These are phyloP conservation scores for Peribatodes rhomboidaria DNA, from an alignment of 2,888 invertebrate species.

Conservation along the genomic window DNA sequence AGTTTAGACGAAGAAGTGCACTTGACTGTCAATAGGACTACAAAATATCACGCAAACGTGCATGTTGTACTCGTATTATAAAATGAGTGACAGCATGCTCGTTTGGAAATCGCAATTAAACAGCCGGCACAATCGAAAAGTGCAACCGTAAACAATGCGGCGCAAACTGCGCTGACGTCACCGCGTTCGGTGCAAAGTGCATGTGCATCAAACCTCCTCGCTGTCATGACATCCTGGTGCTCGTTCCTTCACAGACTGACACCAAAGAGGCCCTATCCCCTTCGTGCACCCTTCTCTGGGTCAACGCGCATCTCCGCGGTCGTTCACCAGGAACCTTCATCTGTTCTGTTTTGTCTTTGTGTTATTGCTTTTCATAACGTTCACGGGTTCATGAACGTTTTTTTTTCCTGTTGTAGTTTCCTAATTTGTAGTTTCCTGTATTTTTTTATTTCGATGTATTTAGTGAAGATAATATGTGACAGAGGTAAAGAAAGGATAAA, in stretches of 20 bases:
- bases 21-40: neutral
- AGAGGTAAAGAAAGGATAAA: neutral
- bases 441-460: neutral
- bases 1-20: no score
- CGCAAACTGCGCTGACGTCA: conserved; percentile 77
- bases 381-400: neutral
- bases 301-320: conserved; percentile 77
- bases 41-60: no score
- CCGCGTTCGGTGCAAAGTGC: conserved; percentile 85
- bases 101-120: conserved; percentile 40
- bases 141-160: conserved; percentile 80
- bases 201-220: conserved; percentile 82
- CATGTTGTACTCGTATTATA: no score
- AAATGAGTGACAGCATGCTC: neutral
- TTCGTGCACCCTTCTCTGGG: conserved; percentile 84
- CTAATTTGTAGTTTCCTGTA: neutral
- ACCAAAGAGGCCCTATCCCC: conserved; percentile 86
- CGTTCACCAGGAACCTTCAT: conserved; percentile 69
- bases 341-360: conserved; percentile 49
- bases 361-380: conserved; percentile 6
- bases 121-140: conserved; percentile 63
- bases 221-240: conserved; percentile 80
- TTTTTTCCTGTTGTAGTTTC: no score
- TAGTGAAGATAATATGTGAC: neutral
- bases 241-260: conserved; percentile 82